A percentile compares a stretch with the other conserved stretches of the same genome.
Evolutionary conservation across 2,113 vertebrate species (phyloP).

Genomic region (Gracilinanus agilis): DNA sequence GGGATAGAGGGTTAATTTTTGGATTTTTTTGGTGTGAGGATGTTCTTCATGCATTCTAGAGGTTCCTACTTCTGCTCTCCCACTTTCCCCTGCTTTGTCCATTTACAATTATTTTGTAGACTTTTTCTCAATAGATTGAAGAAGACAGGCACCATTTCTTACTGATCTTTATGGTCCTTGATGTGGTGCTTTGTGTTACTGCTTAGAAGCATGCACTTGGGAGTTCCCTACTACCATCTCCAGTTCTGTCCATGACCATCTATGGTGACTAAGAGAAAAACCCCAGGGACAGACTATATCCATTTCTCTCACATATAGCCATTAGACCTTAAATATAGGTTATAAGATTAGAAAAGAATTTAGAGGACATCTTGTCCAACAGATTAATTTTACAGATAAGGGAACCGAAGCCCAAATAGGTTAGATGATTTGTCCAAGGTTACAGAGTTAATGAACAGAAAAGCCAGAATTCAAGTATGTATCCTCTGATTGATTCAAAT

Average conservation of each 20-base stretch:
- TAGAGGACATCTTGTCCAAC: background rate
- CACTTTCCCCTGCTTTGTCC: background rate
- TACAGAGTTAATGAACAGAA: background rate
- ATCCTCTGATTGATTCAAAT: background rate
- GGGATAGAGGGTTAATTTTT: accelerated
- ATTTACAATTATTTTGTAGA: background rate
- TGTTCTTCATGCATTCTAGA: background rate
- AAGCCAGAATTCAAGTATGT: background rate
- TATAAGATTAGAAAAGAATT: background rate
- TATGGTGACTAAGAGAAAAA: background rate
- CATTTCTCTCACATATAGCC: background rate
- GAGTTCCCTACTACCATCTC: background rate
- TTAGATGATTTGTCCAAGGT: background rate
- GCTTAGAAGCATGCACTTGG: background rate
- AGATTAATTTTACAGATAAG: background rate
- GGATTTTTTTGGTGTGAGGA: too few species aligned
- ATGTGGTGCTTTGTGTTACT: background rate
- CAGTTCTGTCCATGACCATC: background rate
- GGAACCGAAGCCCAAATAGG: background rate
- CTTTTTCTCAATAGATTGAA: background rate
- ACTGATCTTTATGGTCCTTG: background rate
- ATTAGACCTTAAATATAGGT: background rate
- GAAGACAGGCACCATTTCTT: background rate
- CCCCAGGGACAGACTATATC: background rate
- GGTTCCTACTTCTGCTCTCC: background rate